Conservation (phyloP, 2,113 vertebrate genomes). For the Perca fluviatilis region DNA sequence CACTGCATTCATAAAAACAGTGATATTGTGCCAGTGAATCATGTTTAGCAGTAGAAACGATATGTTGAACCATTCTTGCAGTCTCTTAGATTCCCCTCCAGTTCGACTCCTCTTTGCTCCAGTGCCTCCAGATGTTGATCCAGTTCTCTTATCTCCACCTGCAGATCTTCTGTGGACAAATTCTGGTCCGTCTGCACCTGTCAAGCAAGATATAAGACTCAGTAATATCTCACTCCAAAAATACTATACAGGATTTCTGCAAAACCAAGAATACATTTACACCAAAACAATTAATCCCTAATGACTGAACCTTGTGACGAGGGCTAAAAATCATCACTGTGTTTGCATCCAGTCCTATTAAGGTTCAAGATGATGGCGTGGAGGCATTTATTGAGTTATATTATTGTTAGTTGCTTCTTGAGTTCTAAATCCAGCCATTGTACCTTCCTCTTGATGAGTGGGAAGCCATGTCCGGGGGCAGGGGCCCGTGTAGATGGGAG, state of each 20-base stretch:
- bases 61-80: slow-evolving; percentile 80
- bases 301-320: not conserved
- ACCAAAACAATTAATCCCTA: not conserved
- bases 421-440: not conserved
- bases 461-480: slow-evolving; percentile 92
- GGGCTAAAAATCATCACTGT: not conserved
- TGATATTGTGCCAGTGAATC: not conserved
- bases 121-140: slow-evolving; percentile 88
- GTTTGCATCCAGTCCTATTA: not conserved
- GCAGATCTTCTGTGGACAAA: slow-evolving; percentile 87
- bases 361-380: not conserved
- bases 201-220: not conserved
- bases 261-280: not conserved
- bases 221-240: not conserved
- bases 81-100: slow-evolving; percentile 89
- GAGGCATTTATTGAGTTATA: not conserved
- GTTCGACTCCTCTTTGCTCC: slow-evolving; percentile 88
- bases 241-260: not conserved
- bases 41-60: not conserved
- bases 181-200: slow-evolving; percentile 91
- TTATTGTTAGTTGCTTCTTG: not conserved
- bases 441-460: slow-evolving; percentile 96
- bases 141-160: slow-evolving; percentile 87
- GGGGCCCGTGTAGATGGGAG: slow-evolving; percentile 83
- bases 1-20: not conserved